These are phyloP conservation scores for Nomada fabriciana DNA, from an alignment of 2,888 invertebrate genomes.

Conservation along the genomic window DNA sequence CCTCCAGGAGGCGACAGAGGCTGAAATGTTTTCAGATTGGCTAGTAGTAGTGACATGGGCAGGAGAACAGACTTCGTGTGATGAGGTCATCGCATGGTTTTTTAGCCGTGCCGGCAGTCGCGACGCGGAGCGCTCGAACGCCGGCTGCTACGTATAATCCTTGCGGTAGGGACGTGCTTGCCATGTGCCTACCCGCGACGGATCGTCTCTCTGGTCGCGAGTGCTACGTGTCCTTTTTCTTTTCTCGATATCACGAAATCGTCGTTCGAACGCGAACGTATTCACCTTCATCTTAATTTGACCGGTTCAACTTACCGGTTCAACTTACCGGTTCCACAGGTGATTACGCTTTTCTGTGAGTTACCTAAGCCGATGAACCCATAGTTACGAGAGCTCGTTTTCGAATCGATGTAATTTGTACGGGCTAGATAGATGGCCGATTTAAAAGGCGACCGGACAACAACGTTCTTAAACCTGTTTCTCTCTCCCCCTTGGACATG, in stretches of 20 bases:
- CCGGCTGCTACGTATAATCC: conserved; percentile 75
- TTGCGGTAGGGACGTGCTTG: conserved; percentile 68
- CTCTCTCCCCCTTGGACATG: conserved; percentile 68
- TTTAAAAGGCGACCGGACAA: conserved; percentile 70
- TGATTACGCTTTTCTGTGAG: conserved; percentile 38
- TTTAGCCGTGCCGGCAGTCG: conserved; percentile 81
- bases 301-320: conserved; percentile 20
- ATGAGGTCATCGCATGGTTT: conserved; percentile 83
- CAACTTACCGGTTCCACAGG: conserved; percentile 32
- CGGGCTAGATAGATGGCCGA: conserved; percentile 63
- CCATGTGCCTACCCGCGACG: conserved; percentile 72
- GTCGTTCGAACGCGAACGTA: conserved; percentile 21
- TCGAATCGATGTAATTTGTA: conserved; percentile 39
- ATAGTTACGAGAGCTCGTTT: conserved; percentile 29
- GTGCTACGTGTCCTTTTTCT: conserved; percentile 49
- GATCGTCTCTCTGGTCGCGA: conserved; percentile 58
- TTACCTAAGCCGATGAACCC: conserved; percentile 1
- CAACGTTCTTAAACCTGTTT: conserved; percentile 72
- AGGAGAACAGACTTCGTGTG: conserved; percentile 79
- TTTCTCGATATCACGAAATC: conserved; percentile 25
- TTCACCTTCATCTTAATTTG: conserved; percentile 15
- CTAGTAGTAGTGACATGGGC: conserved; percentile 78
- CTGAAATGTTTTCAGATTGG: conserved; percentile 79
- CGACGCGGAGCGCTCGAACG: conserved; percentile 80
- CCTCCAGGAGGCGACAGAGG: conserved; percentile 51